Base-by-base conservation (phyloP, 2,888 invertebrate species). In the Drosophila atroscutellata region DNA sequence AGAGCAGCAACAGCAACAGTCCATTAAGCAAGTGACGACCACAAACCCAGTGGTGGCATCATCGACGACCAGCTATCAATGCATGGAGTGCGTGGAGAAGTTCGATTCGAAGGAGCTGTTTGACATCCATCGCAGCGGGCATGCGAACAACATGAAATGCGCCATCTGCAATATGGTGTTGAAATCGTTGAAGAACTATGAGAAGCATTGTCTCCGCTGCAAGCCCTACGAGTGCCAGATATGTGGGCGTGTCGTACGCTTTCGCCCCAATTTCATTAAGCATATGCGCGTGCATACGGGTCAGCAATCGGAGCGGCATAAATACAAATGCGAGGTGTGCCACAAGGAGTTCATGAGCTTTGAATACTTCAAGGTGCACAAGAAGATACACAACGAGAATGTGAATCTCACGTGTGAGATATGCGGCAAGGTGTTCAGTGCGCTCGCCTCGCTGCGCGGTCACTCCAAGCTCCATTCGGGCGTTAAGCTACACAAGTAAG, bases 351-450 rank as follows among this genome's bases (percentile, higher is more conserved):
- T 94, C 74, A 94, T 94, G 91, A 94, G 94, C 75, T 92, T 93
- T 61, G 93, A 94, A 36, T 94, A 94, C 92, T 94, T 94, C 70
- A 93, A 94, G 81, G 94, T 94, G 61, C 95, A 95, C 91, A 94
- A 94, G 80, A 95, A 95, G 86, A 94, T 94, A 37, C 94, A 94
- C 91, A 94, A 94, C 20, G 94, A 94, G 63, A 92, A 93, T 58
- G 94, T 94, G 58, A 94, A 94, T 59, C 93, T 94, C 67, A 93
- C 93, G 24, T 94, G 94, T 77, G 94, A 94, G 71, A 93, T 93
- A 51, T 94, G 94, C 75, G 94, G 94, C 60, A 94, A 94, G 77
- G 92, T 93, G 34, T 94, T 94, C 73, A 92, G 94, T 69, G 92
- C 93, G 7, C 70, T 93, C 67, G 92, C 93, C 55, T 93, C 93